These are phyloP conservation scores for Galago senegalensis DNA, from an alignment of 2,797 vertebrate species.

Conservation along the genomic window DNA sequence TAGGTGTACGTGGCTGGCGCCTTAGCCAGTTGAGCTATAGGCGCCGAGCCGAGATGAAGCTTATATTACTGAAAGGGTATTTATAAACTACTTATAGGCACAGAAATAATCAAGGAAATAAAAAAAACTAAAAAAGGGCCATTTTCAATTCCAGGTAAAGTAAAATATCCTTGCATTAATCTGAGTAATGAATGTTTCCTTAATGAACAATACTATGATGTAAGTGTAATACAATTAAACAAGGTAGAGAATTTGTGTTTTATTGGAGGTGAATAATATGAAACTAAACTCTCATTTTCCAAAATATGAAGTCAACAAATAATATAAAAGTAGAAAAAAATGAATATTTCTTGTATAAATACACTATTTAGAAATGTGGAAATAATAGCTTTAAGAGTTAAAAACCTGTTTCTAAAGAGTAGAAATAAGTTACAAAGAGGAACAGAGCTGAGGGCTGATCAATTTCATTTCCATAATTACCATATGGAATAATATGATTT, in stretches of 20 bases:
- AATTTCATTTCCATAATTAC: background rate
- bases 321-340: background rate
- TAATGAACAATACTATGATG: background rate
- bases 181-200: background rate
- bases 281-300: background rate
- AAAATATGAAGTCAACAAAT: background rate
- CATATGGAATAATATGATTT: background rate
- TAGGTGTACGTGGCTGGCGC: no score
- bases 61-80: background rate
- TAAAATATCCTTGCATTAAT: background rate
- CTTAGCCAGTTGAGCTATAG: no score
- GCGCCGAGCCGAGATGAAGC: background rate
- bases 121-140: background rate
- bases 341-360: background rate
- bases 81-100: background rate
- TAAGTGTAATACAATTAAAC: background rate
- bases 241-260: background rate
- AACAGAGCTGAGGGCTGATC: background rate
- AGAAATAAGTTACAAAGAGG: background rate
- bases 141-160: constrained; percentile 33
- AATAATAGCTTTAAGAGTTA: background rate
- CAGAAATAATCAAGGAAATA: background rate
- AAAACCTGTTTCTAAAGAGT: background rate
- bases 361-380: background rate
- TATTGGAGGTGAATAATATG: background rate